Percentiles rank a stretch among this genome's conserved stretches.
phyloP scores from a whole-genome alignment of 2,797 vertebrate genomes.

The Muscicapa comitata region DNA sequence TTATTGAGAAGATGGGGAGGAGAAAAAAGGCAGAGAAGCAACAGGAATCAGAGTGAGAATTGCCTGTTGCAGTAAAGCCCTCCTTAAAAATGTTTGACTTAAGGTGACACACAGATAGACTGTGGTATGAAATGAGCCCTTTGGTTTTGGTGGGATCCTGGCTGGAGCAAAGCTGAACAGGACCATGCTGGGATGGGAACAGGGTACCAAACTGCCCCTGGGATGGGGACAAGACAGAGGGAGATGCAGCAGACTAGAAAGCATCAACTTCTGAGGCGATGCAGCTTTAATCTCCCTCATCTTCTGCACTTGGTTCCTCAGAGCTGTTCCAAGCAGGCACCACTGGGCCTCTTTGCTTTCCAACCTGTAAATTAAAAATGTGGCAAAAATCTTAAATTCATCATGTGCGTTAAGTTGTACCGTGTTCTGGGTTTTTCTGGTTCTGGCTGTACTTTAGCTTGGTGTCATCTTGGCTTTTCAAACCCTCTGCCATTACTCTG shows the following conservation, averaged over 20 bases:
- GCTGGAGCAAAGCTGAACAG: neutral
- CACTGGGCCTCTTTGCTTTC: neutral
- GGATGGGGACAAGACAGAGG: neutral
- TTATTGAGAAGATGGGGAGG: neutral
- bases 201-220: neutral
- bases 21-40: neutral
- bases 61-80: neutral
- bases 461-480: neutral
- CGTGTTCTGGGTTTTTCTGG: accelerated
- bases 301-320: neutral
- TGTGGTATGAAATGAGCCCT: neutral
- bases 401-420: accelerated
- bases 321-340: neutral
- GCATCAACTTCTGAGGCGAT: neutral
- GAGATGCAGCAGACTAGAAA: neutral
- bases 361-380: neutral
- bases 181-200: neutral
- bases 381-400: neutral
- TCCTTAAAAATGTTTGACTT: neutral
- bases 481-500: neutral
- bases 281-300: neutral
- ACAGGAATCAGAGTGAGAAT: neutral
- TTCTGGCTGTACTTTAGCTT: neutral
- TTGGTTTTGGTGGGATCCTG: neutral
- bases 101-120: neutral